Conservation (phyloP, 2,113 vertebrate species). For the Chitala chitala region DNA sequence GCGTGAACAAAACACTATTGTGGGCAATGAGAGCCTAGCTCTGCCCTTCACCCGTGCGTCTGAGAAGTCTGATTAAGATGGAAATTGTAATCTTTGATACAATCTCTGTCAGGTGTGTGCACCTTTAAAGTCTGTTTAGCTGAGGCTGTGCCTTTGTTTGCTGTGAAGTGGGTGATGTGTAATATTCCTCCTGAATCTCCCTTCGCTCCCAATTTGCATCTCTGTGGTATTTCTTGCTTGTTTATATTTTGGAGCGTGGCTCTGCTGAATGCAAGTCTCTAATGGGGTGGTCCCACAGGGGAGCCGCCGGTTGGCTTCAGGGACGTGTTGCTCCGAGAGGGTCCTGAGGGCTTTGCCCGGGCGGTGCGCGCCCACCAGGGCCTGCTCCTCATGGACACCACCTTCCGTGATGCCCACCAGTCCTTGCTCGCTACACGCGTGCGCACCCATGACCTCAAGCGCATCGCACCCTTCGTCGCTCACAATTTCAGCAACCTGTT, state of each 20-base stretch:
- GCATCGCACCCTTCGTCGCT: slow-evolving; percentile 78
- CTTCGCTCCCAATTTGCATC: too few species aligned
- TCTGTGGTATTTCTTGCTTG: background rate
- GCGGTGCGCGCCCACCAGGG: slow-evolving; percentile 74
- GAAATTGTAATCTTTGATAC: background rate
- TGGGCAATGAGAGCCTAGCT: background rate
- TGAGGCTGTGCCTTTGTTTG: too few species aligned
- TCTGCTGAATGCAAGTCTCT: background rate
- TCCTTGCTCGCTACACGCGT: slow-evolving; percentile 86
- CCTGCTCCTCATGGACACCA: slow-evolving; percentile 86
- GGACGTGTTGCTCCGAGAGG: slow-evolving; percentile 74
- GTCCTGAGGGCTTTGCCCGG: slow-evolving; percentile 77
- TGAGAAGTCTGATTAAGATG: background rate
- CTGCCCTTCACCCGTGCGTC: background rate
- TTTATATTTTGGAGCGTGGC: background rate
- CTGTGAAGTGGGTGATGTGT: too few species aligned
- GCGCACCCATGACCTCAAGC: slow-evolving; percentile 84
- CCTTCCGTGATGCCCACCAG: slow-evolving; percentile 89
- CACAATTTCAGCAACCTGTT: slow-evolving; percentile 81
- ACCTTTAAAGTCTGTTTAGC: background rate
- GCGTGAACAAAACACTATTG: background rate
- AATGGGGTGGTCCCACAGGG: slow-evolving; percentile 45
- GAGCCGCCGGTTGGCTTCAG: slow-evolving; percentile 75
- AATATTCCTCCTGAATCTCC: too few species aligned
- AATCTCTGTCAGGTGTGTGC: too few species aligned